Percentiles rank a stretch among this genome's conserved stretches.
Conservation (phyloP, 1,140 invertebrate genomes). For the Psix sp. region DNA sequence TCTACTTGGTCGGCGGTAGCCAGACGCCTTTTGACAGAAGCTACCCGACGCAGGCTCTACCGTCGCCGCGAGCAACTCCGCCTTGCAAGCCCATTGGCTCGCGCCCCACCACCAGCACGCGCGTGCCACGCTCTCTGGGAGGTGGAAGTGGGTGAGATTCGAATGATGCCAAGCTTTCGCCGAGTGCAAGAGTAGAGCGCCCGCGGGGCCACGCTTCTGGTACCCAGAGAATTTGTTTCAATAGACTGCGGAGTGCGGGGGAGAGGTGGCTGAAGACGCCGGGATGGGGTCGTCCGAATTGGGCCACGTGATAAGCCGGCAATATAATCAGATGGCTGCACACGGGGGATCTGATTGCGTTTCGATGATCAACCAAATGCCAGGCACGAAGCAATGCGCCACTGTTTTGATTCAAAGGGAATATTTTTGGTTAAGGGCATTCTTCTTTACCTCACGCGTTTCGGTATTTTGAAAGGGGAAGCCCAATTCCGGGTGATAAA, state of each 20-base stretch:
- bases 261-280: background rate
- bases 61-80: constrained; percentile 55
- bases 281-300: constrained; percentile 19
- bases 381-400: no score
- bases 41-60: constrained; percentile 33
- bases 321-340: constrained; percentile 27
- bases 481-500: no score
- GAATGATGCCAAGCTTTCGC: no score
- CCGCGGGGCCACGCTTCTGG: no score
- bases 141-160: constrained; percentile 30
- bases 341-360: constrained; percentile 12
- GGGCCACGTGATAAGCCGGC: constrained; percentile 30
- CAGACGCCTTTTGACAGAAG: constrained; percentile 70
- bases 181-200: no score
- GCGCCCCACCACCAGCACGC: constrained; percentile 40
- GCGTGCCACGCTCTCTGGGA: constrained; percentile 27
- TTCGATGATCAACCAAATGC: no score
- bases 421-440: no score
- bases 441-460: no score
- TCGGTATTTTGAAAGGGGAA: no score
- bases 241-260: no score
- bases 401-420: constrained; percentile 21
- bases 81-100: constrained; percentile 58
- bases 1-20: constrained; percentile 64
- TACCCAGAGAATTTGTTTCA: no score